Evolutionary conservation across 2,888 invertebrate genomes (phyloP), one percentile per base, ranked within the genome.

Genomic region (Oscheius sp.): DNA sequence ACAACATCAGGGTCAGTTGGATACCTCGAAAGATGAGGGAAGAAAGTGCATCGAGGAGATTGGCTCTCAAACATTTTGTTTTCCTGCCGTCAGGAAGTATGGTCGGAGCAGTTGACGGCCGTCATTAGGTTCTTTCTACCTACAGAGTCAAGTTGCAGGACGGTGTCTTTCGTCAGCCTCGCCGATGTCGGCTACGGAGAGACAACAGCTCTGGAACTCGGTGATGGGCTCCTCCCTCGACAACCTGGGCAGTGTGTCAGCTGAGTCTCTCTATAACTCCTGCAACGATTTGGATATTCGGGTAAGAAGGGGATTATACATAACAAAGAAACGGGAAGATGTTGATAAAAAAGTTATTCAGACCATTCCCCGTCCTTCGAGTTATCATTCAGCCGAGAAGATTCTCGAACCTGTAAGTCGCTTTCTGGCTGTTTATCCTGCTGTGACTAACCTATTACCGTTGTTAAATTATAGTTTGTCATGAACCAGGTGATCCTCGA

Each of bases 101-200:
- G 30, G 22, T 30, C 32, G 38, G 32, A n/a, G 22, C 30, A 17
- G 14, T 56, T 56, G 12, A 24, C 49, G 1, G 12, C 49, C 49
- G 49, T 24, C 26, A n/a, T n/a, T n/a, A n/a, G n/a, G n/a, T n/a
- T n/a, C n/a, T n/a, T 30, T 32, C 51, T 30, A 28, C 24, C 47
- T 26, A 20, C 47, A 47, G 47, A 47, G 54, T 17, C 54, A 28
- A 20, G 54, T 57, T 59, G 26, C 41, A 59, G 59, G 59, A 44
- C 69, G 75, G 36, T 75, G 73, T 50, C 70, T 71, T 32, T 71
- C 71, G 24, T 75, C 75, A 20, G 73, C 73, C 41, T 71, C 75
- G 17, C 75, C 75, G 36, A 75, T 75, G 64, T 69, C 75, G 49
- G 73, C 73, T 22, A 68, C 71, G 20, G 73, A 75, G 68, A 67